Evolutionary conservation across 2,888 invertebrate species (phyloP).

Genomic region (Parnassius mnemosyne): DNA sequence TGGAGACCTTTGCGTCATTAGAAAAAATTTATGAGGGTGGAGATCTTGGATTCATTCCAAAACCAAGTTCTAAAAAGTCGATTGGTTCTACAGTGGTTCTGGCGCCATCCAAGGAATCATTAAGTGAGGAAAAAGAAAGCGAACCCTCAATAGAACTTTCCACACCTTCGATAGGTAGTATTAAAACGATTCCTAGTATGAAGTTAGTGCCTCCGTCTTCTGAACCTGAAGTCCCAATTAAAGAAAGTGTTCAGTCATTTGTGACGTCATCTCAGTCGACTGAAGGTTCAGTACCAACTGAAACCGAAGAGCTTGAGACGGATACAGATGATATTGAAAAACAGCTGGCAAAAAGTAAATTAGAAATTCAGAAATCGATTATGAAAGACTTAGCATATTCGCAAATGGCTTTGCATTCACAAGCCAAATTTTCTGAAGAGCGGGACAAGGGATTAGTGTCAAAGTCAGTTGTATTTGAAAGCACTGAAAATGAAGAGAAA

Average conservation of each 20-base stretch:
- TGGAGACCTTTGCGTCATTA: constrained; percentile 71
- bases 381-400: constrained; percentile 63
- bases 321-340: constrained; percentile 48
- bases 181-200: constrained; percentile 64
- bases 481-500: background rate
- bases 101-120: constrained; percentile 39
- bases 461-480: constrained; percentile 9
- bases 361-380: constrained; percentile 64
- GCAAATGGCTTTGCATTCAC: constrained; percentile 44
- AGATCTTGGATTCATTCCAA: constrained; percentile 84
- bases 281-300: constrained; percentile 28
- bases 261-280: constrained; percentile 56
- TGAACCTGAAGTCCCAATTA: constrained; percentile 38
- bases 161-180: constrained; percentile 50
- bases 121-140: constrained; percentile 35
- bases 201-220: constrained; percentile 48
- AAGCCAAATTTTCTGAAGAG: constrained; percentile 36
- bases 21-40: constrained; percentile 82
- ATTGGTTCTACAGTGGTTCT: constrained; percentile 34
- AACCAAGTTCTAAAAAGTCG: constrained; percentile 51
- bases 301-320: constrained; percentile 37
- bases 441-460: background rate
- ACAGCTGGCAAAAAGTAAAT: constrained; percentile 54
- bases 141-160: constrained; percentile 36
- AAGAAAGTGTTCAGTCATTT: constrained; percentile 63